A percentile compares a stretch with the other conserved stretches of the same genome.
phyloP scores from a whole-genome alignment of 92 coral and sea anemone species.

The Porites rus region DNA sequence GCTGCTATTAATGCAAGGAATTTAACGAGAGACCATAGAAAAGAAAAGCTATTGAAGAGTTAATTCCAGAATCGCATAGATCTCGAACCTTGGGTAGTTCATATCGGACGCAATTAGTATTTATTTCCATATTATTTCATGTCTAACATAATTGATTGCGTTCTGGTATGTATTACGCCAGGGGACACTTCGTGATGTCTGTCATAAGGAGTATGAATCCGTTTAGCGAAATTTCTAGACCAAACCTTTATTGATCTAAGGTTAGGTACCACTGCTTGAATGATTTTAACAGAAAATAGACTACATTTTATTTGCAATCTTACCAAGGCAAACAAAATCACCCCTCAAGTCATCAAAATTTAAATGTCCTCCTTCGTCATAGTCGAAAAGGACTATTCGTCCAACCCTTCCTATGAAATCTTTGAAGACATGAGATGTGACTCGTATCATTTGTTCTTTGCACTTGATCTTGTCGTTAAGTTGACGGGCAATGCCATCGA shows the following conservation, averaged over 20 bases:
- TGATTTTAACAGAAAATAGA: too few relatives aligned
- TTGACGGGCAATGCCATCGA: background rate
- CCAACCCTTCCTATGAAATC: background rate
- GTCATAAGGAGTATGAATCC: too few relatives aligned
- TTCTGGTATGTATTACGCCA: too few relatives aligned
- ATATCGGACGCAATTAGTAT: too few relatives aligned
- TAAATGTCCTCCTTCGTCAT: background rate
- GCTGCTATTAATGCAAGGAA: too few relatives aligned
- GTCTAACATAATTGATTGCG: too few relatives aligned
- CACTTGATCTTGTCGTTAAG: background rate
- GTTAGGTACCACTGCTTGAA: too few relatives aligned
- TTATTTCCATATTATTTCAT: too few relatives aligned
- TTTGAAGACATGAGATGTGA: background rate
- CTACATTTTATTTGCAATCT: background rate
- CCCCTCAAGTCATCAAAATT: constrained; percentile 29
- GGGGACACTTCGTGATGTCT: too few relatives aligned
- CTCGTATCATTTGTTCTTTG: background rate
- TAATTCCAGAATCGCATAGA: background rate
- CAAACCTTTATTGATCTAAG: too few relatives aligned
- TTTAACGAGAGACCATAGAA: background rate
- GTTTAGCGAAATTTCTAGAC: too few relatives aligned
- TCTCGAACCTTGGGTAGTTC: background rate
- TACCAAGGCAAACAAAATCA: constrained; percentile 23
- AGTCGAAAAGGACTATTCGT: background rate
- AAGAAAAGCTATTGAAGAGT: background rate